Evolutionary conservation across 2,113 vertebrate species (phyloP).

Genomic region (Thomomys bottae): DNA sequence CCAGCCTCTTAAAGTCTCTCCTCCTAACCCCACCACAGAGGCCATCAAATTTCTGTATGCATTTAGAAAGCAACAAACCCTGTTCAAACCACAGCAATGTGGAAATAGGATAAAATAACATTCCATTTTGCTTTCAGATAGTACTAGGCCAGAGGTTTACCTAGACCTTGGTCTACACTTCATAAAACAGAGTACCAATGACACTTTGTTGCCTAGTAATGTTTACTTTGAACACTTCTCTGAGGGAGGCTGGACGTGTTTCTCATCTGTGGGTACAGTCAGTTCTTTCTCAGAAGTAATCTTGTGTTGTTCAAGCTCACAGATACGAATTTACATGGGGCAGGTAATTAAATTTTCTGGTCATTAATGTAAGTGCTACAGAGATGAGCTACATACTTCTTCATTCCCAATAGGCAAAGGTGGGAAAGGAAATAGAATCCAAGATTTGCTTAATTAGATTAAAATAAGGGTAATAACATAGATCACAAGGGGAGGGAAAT

Average conservation of each 20-base stretch:
- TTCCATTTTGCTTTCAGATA: background rate
- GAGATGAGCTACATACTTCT: background rate
- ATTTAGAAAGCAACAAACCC: background rate
- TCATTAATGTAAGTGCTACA: background rate
- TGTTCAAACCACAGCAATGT: background rate
- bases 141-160: background rate
- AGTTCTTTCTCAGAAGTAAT: background rate
- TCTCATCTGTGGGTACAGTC: background rate
- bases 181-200: background rate
- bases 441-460: background rate
- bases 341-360: background rate
- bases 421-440: background rate
- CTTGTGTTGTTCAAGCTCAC: background rate
- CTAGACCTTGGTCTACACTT: background rate
- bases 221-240: background rate
- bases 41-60: background rate
- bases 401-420: background rate
- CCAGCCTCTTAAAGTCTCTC: background rate
- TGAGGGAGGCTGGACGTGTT: rapidly evolving
- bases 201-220: rapidly evolving
- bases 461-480: background rate
- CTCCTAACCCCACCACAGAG: background rate
- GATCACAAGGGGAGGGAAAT: too few relatives aligned
- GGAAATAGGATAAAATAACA: background rate
- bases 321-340: background rate